Percentiles rank a stretch among this genome's conserved stretches.
phyloP scores from a whole-genome alignment of 2,113 vertebrate species.

The Carollia perspicillata region DNA sequence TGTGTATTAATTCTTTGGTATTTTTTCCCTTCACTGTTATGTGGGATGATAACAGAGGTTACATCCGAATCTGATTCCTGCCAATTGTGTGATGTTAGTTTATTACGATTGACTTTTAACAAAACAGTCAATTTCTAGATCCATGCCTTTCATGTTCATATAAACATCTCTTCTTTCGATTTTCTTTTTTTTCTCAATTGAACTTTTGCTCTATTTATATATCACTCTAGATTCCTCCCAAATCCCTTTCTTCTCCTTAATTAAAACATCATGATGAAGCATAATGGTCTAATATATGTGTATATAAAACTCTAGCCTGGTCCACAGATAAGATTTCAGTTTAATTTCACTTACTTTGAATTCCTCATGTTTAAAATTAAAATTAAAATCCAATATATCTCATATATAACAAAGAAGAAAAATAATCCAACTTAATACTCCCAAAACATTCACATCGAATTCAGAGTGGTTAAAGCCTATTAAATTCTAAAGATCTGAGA shows the following conservation, averaged over 20 bases:
- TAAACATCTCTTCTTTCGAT: constrained; percentile 48
- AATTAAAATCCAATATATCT: constrained; percentile 56
- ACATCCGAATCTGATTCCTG: neutral
- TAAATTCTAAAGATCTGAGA: constrained; percentile 34
- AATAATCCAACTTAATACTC: constrained; percentile 43
- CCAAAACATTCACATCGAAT: constrained; percentile 39
- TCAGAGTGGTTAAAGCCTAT: constrained; percentile 13
- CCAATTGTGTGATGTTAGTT: neutral
- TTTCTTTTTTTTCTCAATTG: neutral
- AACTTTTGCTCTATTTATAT: constrained; percentile 52
- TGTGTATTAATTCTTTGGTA: constrained; percentile 3
- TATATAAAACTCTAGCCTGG: neutral
- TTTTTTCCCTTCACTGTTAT: neutral
- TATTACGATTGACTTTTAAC: neutral
- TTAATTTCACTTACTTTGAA: constrained; percentile 67
- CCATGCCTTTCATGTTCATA: constrained; percentile 45
- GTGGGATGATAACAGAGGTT: neutral
- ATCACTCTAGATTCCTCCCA: constrained; percentile 35
- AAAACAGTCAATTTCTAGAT: neutral
- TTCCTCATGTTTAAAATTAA: constrained; percentile 48
- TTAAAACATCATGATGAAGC: constrained; percentile 52
- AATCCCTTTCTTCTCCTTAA: constrained; percentile 48
- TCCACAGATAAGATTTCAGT: constrained; percentile 48
- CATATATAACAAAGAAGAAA: constrained; percentile 56
- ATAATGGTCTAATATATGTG: constrained; percentile 44